These are phyloP conservation scores for Cremastobaeus sp. DNA, from an alignment of 2,888 invertebrate species.

Conservation along the genomic window DNA sequence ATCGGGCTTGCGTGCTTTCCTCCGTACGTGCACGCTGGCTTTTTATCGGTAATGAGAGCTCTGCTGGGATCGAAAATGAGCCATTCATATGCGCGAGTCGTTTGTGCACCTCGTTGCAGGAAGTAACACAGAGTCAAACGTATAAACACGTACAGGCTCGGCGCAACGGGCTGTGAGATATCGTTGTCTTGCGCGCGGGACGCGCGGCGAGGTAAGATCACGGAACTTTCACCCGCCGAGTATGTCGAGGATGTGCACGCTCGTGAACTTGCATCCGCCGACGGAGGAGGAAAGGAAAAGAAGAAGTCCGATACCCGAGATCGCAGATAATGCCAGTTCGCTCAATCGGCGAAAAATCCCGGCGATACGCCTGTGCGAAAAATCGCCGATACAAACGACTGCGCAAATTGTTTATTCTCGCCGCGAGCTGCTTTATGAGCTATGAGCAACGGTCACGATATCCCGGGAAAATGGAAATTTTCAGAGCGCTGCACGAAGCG, in stretches of 20 bases:
- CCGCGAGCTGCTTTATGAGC: slow-evolving; percentile 24
- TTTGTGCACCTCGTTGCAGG: slow-evolving; percentile 15
- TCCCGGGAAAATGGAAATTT: slow-evolving; percentile 32
- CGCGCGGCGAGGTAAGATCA: slow-evolving; percentile 32
- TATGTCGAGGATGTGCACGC: slow-evolving; percentile 71
- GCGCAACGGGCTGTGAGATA: slow-evolving; percentile 3
- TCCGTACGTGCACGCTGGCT: slow-evolving; percentile 7
- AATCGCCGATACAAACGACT: slow-evolving; percentile 4
- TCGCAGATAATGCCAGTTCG: slow-evolving; percentile 25
- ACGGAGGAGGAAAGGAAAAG: not conserved
- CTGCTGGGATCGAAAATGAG: slow-evolving; percentile 24
- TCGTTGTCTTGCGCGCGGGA: slow-evolving; percentile 8
- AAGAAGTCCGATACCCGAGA: slow-evolving; percentile 28
- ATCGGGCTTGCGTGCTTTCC: slow-evolving; percentile 8
- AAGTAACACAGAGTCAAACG: slow-evolving; percentile 37
- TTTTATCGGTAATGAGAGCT: slow-evolving; percentile 43
- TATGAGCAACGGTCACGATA: slow-evolving; percentile 20
- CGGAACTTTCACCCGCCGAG: slow-evolving; percentile 64
- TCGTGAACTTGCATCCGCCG: slow-evolving; percentile 72
- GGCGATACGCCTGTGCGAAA: slow-evolving; percentile 10
- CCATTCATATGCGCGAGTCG: slow-evolving; percentile 38
- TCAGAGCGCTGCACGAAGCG: too few species aligned
- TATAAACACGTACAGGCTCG: slow-evolving; percentile 33
- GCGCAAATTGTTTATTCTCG: slow-evolving; percentile 44
- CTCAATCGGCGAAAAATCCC: slow-evolving; percentile 26